A percentile compares a stretch with the other conserved stretches of the same genome.
Evolutionary conservation across 1,140 invertebrate genomes (phyloP).

Genomic region (Telenomus remus): DNA sequence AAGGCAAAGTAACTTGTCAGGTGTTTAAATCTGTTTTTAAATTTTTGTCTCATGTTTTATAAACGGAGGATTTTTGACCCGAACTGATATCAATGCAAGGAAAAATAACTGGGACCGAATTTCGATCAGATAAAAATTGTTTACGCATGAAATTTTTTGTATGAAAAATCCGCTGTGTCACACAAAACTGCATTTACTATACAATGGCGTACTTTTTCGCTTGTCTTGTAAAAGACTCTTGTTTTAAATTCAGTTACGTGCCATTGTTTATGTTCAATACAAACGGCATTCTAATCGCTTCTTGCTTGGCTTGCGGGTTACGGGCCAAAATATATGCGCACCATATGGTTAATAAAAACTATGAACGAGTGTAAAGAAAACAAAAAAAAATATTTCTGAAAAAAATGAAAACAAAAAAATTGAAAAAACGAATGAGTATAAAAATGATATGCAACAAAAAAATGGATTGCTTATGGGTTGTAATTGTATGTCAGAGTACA

Average conservation of each 20-base stretch:
- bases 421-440: conserved; percentile 12
- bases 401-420: conserved; percentile 1
- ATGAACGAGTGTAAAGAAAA: conserved; percentile 16
- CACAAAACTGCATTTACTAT: conserved; percentile 28
- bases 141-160: conserved; percentile 9
- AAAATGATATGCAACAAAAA: conserved; percentile 3
- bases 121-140: conserved; percentile 8
- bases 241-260: conserved; percentile 46
- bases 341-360: conserved; percentile 19
- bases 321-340: conserved; percentile 48
- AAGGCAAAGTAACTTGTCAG: neutral
- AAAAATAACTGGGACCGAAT: conserved; percentile 3
- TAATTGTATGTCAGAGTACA: conserved; percentile 43
- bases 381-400: conserved; percentile 13
- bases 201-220: too few species aligned
- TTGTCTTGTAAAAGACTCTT: conserved; percentile 28
- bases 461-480: conserved; percentile 28
- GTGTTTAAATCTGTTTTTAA: too few species aligned
- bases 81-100: neutral
- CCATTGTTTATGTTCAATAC: conserved; percentile 45
- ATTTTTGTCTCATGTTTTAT: too few species aligned
- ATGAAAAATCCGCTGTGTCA: conserved; percentile 29
- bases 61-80: too few species aligned
- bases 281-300: conserved; percentile 50
- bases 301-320: conserved; percentile 56